phyloP scores from a whole-genome alignment of 2,797 vertebrate genomes.

The Muscicapa comitata region DNA sequence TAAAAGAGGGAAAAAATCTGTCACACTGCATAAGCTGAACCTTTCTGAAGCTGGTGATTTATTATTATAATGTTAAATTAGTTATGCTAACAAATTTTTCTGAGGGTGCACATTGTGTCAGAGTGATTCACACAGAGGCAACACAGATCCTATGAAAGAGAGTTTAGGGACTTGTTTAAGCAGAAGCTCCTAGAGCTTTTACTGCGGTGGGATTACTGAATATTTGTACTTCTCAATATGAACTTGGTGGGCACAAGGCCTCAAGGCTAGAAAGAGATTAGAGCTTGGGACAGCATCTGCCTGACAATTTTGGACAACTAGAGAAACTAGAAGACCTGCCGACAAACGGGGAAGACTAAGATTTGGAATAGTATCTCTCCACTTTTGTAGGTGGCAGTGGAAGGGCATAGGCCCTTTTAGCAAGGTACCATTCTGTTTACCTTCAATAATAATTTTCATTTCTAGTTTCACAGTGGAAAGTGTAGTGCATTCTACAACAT shows the following conservation, averaged over 20 bases:
- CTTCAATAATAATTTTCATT: neutral
- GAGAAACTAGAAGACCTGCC: neutral
- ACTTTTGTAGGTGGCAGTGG: neutral
- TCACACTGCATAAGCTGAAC: neutral
- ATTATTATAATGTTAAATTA: neutral
- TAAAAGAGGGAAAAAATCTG: neutral
- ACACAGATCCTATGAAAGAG: neutral
- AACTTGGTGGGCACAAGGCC: neutral
- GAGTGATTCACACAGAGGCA: neutral
- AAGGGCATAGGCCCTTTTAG: neutral
- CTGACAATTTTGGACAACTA: neutral
- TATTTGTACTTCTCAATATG: neutral
- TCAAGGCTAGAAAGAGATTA: neutral
- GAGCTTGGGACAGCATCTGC: neutral
- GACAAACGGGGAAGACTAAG: neutral
- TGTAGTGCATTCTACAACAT: neutral
- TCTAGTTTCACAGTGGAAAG: neutral
- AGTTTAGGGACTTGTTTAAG: neutral
- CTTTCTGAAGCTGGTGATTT: neutral
- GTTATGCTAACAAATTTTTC: neutral
- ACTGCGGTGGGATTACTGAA: neutral
- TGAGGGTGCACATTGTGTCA: neutral
- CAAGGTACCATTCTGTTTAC: neutral
- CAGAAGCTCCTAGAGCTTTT: neutral
- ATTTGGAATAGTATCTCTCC: neutral